Base-by-base conservation (phyloP, 2,113 vertebrate genomes). In the Syngnathus typhle region DNA sequence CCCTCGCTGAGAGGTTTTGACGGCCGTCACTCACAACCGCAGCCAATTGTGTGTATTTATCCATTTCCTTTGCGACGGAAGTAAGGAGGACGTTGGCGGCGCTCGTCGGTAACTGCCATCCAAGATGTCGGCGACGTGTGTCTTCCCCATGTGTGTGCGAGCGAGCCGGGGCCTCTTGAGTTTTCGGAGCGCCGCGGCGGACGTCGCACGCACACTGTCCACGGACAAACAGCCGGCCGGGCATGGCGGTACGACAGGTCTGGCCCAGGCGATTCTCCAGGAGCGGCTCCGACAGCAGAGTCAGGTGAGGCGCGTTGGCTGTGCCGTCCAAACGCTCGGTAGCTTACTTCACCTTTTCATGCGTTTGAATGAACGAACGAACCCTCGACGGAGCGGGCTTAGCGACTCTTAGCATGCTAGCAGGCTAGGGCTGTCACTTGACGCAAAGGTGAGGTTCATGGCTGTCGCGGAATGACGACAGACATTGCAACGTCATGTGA, bases 101-200 rank as follows among this genome's bases (percentile, higher is more conserved):
- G 23, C 11, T 70, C 73, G 69, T 85, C 82, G 81, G 84, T 72
- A 69, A 66, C 72, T 39, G 6, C 43, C 7, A 72, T 87, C 82
- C 88, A 92, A 92, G 79, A 92, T 93, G 91, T 88, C 92, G 85
- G 87, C 86, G 52, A 38, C 87, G 82, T 82, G 77, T 56, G 65
- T 89, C 79, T 80, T 85, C 72, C 79, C 88, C 92, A 90, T 92
- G 91, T 92, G 92, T 91, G 76, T 90, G 7, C 84, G 90, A 44
- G 85, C 85, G 0, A 81, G 75, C 76, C 82, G 86, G 64, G 87
- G 90, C 89, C 83, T 92, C 21, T 52, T 90, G 54, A 19, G 85
- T 64, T 61, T 89, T 43, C 23, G 82, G 13, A 69, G 63, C 10
- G 51, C 72, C 1, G 0, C 23, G 23, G 7, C 68, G 21, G 83